Evolutionary conservation across 1,140 invertebrate genomes (phyloP).

Genomic region (Drosophila obscura): DNA sequence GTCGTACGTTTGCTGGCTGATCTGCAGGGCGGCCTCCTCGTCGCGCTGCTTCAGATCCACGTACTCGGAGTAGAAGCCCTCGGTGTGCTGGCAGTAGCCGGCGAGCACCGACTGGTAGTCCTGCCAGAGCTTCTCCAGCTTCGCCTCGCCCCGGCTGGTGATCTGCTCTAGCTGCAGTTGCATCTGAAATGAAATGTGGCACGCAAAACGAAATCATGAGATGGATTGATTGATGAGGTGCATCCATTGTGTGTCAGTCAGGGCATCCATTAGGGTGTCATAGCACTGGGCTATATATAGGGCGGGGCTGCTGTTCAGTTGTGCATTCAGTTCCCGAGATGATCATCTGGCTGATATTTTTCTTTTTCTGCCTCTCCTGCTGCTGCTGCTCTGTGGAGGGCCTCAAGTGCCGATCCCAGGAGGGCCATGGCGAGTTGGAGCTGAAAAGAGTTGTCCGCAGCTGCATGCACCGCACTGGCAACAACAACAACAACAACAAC

Average conservation of each 20-base stretch:
- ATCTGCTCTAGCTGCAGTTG: slow-evolving; percentile 77
- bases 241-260: slow-evolving; percentile 63
- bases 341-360: slow-evolving; percentile 25
- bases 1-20: slow-evolving; percentile 70
- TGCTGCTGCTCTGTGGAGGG: slow-evolving; percentile 7
- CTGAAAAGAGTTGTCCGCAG: slow-evolving; percentile 71
- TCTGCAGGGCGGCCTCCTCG: slow-evolving; percentile 70
- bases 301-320: neutral
- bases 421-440: slow-evolving; percentile 84
- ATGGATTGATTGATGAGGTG: neutral
- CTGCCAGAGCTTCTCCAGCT: slow-evolving; percentile 77
- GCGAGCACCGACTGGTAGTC: slow-evolving; percentile 78
- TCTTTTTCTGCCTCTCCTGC: slow-evolving; percentile 22
- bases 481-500: slow-evolving; percentile 36
- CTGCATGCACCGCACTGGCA: slow-evolving; percentile 67
- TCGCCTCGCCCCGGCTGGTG: slow-evolving; percentile 67
- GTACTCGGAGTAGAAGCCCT: slow-evolving; percentile 79
- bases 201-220: slow-evolving; percentile 15
- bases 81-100: slow-evolving; percentile 74
- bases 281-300: slow-evolving; percentile 45
- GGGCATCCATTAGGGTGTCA: slow-evolving; percentile 18
- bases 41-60: slow-evolving; percentile 80
- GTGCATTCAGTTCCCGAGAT: slow-evolving; percentile 36
- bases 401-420: slow-evolving; percentile 84
- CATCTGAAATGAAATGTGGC: slow-evolving; percentile 54